A percentile compares a stretch with the other conserved stretches of the same genome.
Evolutionary conservation across 2,797 vertebrate genomes (phyloP).

Genomic region (Coregonus sp.): DNA sequence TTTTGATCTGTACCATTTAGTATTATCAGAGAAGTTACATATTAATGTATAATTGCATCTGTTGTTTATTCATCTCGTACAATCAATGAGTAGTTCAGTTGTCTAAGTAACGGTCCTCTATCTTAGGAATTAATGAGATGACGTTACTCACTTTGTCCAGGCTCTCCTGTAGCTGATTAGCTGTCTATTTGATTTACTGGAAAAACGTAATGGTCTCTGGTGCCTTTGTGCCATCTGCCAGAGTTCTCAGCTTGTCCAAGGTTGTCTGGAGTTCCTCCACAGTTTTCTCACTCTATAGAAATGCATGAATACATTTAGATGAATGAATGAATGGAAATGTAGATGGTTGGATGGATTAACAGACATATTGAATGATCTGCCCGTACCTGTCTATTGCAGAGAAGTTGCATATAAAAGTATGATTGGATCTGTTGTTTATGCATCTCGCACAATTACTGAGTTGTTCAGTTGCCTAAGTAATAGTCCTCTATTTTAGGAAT

Average conservation of each 20-base stretch:
- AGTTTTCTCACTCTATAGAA: constrained; percentile 2
- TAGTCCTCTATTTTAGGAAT: background rate
- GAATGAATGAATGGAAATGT: background rate
- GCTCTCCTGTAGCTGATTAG: background rate
- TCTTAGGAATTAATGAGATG: background rate
- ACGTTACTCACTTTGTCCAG: background rate
- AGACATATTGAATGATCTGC: background rate
- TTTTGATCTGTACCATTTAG: no score
- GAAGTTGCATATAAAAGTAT: no score
- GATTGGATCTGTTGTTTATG: background rate
- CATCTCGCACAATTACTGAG: background rate
- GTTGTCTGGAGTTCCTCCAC: background rate
- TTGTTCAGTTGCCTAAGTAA: no score
- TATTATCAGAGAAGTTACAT: no score
- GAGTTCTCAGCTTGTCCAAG: background rate
- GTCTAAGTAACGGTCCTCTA: background rate
- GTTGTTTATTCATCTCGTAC: background rate
- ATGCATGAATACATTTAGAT: background rate
- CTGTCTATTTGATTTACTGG: background rate
- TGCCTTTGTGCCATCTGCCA: constrained; percentile 30
- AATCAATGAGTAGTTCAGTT: background rate
- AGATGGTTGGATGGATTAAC: no score
- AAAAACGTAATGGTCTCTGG: background rate
- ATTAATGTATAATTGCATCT: background rate
- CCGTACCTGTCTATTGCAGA: no score